Evolutionary conservation across 2,113 vertebrate genomes (phyloP).

Genomic region (Sprattus sprattus): DNA sequence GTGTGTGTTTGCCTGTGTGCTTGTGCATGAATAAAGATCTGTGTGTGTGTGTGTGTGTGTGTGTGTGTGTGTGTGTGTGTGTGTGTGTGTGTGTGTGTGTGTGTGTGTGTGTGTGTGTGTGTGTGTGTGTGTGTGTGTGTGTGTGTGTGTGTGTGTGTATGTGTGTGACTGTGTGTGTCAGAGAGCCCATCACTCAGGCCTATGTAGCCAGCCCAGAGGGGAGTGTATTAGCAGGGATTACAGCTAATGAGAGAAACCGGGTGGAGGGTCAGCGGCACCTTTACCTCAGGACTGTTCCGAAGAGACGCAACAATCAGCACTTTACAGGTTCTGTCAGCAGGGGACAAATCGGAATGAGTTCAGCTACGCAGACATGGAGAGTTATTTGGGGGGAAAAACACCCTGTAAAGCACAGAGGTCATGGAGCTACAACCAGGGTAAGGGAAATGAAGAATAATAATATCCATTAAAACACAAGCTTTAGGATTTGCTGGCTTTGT

Average conservation of each 20-base stretch:
- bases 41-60: neutral
- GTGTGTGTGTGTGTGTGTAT: constrained; percentile 1
- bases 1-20: neutral
- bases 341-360: neutral
- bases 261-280: neutral
- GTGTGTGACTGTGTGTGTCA: neutral
- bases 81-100: neutral
- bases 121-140: neutral
- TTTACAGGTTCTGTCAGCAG: neutral
- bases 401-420: neutral
- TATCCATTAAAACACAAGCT: neutral
- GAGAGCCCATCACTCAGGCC: neutral
- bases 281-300: neutral
- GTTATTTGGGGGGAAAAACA: neutral
- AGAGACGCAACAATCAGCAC: neutral
- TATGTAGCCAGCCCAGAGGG: neutral
- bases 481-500: constrained; percentile 10
- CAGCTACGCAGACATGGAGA: neutral
- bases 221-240: constrained; percentile 24
- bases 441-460: neutral
- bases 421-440: neutral
- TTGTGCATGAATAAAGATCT: neutral
- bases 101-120: neutral
- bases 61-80: neutral
- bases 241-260: constrained; percentile 14